phyloP scores from a whole-genome alignment of 2,113 vertebrate genomes.

The Ia io region DNA sequence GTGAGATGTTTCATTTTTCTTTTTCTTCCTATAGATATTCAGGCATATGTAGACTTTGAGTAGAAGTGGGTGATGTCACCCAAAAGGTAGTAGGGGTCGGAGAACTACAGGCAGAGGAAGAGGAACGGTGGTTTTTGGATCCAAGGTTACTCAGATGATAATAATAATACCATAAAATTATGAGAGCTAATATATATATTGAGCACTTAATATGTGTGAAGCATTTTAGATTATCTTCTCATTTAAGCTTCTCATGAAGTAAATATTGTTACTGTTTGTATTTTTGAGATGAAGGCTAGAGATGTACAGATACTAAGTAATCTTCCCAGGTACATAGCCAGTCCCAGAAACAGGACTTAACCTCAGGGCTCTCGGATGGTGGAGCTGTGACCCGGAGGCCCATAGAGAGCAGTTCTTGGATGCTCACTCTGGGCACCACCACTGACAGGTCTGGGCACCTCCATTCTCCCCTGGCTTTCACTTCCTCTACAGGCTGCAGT shows the following conservation, averaged over 20 bases:
- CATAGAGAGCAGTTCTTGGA: neutral
- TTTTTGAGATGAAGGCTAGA: neutral
- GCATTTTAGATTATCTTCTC: neutral
- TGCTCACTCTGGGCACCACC: neutral
- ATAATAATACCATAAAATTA: neutral
- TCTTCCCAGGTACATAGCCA: neutral
- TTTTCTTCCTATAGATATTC: slow-evolving; percentile 17
- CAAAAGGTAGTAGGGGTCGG: too few species aligned
- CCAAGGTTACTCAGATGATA: neutral
- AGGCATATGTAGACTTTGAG: slow-evolving; percentile 9
- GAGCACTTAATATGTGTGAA: neutral
- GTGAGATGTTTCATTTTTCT: slow-evolving; percentile 58
- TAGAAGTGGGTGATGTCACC: too few species aligned
- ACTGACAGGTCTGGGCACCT: fast-evolving
- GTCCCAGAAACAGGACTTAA: neutral
- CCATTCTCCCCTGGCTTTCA: neutral
- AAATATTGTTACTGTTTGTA: neutral
- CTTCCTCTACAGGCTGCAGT: neutral
- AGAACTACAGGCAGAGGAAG: too few species aligned
- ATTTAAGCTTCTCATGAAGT: neutral
- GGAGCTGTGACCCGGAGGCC: neutral
- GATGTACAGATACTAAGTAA: neutral
- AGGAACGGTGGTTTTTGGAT: neutral
- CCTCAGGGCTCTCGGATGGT: neutral
- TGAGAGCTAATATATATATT: neutral